Percentiles rank a stretch among this genome's conserved stretches.
phyloP scores from a whole-genome alignment of 2,888 invertebrate species.

The Cactoblastis cactorum region DNA sequence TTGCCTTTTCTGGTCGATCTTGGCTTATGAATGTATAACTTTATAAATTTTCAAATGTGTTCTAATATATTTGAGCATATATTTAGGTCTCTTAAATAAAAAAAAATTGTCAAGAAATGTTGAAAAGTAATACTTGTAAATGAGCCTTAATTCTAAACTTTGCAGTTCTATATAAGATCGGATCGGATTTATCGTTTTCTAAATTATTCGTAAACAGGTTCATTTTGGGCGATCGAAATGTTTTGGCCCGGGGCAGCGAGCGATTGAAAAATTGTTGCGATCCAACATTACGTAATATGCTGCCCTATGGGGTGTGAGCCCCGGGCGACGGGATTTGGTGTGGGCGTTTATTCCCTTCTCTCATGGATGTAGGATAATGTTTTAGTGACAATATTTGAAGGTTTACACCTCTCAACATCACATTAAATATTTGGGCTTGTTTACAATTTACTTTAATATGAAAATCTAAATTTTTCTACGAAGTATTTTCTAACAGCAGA shows the following conservation, averaged over 20 bases:
- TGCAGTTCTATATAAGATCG: not conserved
- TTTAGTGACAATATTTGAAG: constrained; percentile 7
- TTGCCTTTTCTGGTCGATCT: too few relatives aligned
- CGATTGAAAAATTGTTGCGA: constrained; percentile 72
- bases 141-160: not conserved
- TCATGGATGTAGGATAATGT: constrained; percentile 11
- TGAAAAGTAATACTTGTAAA: not conserved
- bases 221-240: constrained; percentile 48
- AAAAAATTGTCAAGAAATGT: too few relatives aligned
- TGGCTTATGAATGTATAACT: too few relatives aligned
- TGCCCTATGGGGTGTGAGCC: constrained; percentile 35
- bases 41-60: too few relatives aligned
- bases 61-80: too few relatives aligned
- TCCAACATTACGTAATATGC: constrained; percentile 58
- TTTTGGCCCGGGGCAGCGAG: constrained; percentile 52
- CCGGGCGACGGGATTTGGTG: constrained; percentile 32
- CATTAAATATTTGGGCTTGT: too few relatives aligned
- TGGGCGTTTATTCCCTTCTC: constrained; percentile 21
- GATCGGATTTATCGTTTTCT: constrained; percentile 36
- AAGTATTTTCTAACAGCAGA: too few relatives aligned
- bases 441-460: too few relatives aligned
- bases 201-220: constrained; percentile 57
- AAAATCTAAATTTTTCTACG: too few relatives aligned
- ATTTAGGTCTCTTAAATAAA: too few relatives aligned
- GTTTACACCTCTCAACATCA: not conserved